phyloP scores from a whole-genome alignment of 2,888 invertebrate species.

The Synergus itoensis region DNA sequence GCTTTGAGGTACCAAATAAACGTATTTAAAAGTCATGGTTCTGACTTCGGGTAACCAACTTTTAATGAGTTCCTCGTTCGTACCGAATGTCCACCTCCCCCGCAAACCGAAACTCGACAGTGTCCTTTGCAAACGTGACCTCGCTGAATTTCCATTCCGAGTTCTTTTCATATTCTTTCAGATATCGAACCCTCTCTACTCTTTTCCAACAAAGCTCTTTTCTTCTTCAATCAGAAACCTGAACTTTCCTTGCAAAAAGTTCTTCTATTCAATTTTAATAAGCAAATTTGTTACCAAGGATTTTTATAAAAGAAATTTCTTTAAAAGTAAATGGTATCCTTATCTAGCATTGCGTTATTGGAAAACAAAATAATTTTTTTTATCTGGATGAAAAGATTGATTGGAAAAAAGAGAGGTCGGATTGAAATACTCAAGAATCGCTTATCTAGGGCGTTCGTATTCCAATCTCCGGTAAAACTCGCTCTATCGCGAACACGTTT shows the following conservation, averaged over 20 bases:
- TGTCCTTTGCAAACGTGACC: constrained; percentile 39
- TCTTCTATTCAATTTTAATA: constrained; percentile 4
- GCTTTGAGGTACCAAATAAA: constrained; percentile 42
- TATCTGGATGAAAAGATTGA: constrained; percentile 10
- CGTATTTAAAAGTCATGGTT: constrained; percentile 42
- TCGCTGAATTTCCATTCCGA: constrained; percentile 25
- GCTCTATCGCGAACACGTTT: constrained; percentile 13
- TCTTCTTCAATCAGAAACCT: constrained; percentile 10
- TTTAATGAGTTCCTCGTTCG: constrained; percentile 46
- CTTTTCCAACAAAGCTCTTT: constrained; percentile 17
- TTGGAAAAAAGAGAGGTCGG: constrained; percentile 31
- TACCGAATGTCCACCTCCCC: constrained; percentile 47
- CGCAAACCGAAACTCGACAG: constrained; percentile 50
- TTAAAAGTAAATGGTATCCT: neutral
- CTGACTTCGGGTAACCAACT: constrained; percentile 42
- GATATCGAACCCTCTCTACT: constrained; percentile 11
- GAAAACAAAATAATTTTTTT: constrained; percentile 28
- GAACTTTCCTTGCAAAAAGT: constrained; percentile 10
- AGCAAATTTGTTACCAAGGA: neutral
- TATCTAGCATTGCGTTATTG: neutral
- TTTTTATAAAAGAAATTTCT: neutral
- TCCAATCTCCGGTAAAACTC: constrained; percentile 5
- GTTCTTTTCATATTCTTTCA: constrained; percentile 23
- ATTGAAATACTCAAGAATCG: constrained; percentile 10
- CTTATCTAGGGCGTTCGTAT: constrained; percentile 13